Base-by-base conservation (phyloP, 1,140 invertebrate genomes). In the Anastrepha ludens region DNA sequence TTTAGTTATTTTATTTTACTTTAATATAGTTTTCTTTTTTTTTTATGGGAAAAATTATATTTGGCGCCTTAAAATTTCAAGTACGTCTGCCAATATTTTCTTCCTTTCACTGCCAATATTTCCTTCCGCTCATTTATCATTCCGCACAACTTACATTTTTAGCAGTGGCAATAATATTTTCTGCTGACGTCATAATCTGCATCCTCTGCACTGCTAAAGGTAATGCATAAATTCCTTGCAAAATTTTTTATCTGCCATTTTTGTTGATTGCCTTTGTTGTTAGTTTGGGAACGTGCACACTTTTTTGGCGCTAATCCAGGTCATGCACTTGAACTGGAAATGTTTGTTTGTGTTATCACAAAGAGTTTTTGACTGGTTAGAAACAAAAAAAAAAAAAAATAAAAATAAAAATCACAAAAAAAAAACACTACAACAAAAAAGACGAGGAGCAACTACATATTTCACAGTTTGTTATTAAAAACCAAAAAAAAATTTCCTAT, bases 251-350 rank as follows among this genome's bases (percentile, higher is more conserved):
- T 17, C 50, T 47, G 41, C 15, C 39, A 47, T 41, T n/a, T 6
- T 15, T 17, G 13, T 39, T 7, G 41, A 7, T 74, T 47, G n/a
- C n/a, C 20, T 20, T 64, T 20, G n/a, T 29, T 39, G 9, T 29
- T 67, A 9, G 4, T 6, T 41, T 13, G 5, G 17, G 41, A 44
- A 17, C n/a, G 67, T 74, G 67, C 39, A 74, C 41, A 17, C 6
- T 65, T 62, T 74, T 74, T 74, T 74, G 67, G 67, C 67, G 67
- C 67, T 74, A 74, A 74, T 74, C 67, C 67, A 74, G 67, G 67
- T 74, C 67, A 74, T 74, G 41, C 67, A 74, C 67, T 74, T 74
- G 67, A 74, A 74, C 67, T 39, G 11, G 44, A 74, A 74, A 74
- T 41, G 44, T 74, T 74, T 74, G 39, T 74, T 74, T 74, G 44